These are phyloP conservation scores for Manis crassicaudata DNA, from an alignment of 2,797 vertebrate species.

Conservation along the genomic window DNA sequence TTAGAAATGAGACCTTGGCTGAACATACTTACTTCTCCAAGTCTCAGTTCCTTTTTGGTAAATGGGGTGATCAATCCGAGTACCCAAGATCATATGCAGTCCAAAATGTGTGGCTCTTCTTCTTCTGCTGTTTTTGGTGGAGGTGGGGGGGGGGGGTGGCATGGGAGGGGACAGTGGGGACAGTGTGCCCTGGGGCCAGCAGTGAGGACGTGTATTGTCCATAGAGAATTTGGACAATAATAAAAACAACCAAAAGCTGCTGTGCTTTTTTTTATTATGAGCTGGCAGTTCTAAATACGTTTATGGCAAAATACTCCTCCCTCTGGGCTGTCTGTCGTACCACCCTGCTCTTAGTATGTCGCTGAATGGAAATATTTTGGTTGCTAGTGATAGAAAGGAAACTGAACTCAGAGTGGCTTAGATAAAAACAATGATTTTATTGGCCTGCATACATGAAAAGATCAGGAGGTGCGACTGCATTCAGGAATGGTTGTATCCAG, in stretches of 20 bases:
- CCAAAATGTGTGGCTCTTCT: not conserved
- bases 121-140: not conserved
- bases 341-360: not conserved
- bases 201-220: not conserved
- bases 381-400: not conserved
- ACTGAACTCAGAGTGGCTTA: not conserved
- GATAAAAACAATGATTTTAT: not conserved
- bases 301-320: not conserved
- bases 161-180: not conserved
- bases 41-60: not conserved
- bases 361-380: not conserved
- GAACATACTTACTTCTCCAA: not conserved
- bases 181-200: fast-evolving
- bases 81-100: not conserved
- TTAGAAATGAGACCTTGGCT: not conserved
- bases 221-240: not conserved
- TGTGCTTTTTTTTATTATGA: not conserved
- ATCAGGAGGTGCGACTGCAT: not conserved
- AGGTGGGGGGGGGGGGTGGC: not conserved
- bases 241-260: not conserved
- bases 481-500: not conserved
- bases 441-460: not conserved
- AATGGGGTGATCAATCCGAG: not conserved
- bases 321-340: too few species aligned
- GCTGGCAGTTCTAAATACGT: not conserved